Percentiles rank a stretch among this genome's conserved stretches.
Conservation (phyloP, 2,113 vertebrate species). For the Pleuronectes platessa region DNA sequence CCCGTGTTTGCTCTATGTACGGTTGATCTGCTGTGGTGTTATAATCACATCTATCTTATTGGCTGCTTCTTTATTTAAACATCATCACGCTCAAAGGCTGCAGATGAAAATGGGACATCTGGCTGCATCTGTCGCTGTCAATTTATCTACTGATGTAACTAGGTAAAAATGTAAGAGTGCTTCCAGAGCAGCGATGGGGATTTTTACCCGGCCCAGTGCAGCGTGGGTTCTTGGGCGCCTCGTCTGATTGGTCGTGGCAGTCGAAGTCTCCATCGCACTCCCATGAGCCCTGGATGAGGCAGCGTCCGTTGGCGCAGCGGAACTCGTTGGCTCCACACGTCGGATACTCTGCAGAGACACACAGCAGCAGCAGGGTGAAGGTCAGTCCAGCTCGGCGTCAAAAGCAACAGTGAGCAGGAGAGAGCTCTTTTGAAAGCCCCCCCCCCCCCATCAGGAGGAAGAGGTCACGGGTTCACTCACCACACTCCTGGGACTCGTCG, state of each 20-base stretch:
- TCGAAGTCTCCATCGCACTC: constrained; percentile 95
- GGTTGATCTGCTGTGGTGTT: neutral
- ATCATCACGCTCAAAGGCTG: neutral
- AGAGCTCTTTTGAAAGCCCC: neutral
- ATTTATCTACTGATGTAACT: too few relatives aligned
- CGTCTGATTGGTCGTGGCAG: constrained; percentile 94
- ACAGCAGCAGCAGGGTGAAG: neutral
- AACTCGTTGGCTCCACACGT: constrained; percentile 91
- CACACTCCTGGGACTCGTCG: constrained; percentile 92
- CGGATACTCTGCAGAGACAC: constrained; percentile 85
- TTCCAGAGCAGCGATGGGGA: neutral
- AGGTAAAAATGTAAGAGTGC: neutral
- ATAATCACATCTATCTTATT: neutral
- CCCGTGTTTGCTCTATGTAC: neutral
- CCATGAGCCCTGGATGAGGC: constrained; percentile 91
- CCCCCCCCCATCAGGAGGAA: neutral
- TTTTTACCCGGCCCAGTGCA: constrained; percentile 88
- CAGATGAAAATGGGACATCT: neutral
- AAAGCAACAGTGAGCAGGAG: neutral
- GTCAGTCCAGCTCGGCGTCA: neutral
- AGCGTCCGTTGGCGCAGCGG: constrained; percentile 94
- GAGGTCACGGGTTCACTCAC: constrained; percentile 75
- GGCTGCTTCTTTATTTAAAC: neutral
- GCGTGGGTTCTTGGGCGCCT: constrained; percentile 91
- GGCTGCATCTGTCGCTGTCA: neutral